Percentiles rank a stretch among this genome's conserved stretches.
Evolutionary conservation across 64 coral and sea anemone genomes (phyloP).

Genomic region (Montipora capricornis): DNA sequence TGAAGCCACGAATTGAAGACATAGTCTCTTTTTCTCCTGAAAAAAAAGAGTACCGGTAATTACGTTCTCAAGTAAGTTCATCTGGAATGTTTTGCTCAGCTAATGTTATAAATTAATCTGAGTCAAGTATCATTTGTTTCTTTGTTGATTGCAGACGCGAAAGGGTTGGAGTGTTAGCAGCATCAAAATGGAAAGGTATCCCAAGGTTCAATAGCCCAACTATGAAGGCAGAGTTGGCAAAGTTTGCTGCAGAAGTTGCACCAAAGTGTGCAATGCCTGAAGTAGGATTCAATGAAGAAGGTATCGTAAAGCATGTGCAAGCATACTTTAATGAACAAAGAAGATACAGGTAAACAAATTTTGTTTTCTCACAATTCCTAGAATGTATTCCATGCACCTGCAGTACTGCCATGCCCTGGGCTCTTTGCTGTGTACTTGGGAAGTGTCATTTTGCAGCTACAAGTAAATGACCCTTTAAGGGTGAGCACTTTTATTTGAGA

Average conservation of each 20-base stretch:
- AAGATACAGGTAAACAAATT: constrained; percentile 15
- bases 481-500: no score
- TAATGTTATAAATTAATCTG: not conserved
- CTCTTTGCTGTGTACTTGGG: no score
- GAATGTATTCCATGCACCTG: no score
- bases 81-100: not conserved
- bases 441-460: no score
- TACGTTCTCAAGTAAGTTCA: constrained; percentile 63
- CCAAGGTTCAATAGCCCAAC: constrained; percentile 70
- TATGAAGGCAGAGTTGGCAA: constrained; percentile 52
- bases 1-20: constrained; percentile 40
- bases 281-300: constrained; percentile 57
- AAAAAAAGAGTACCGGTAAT: not conserved
- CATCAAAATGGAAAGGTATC: constrained; percentile 26
- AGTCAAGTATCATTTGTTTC: constrained; percentile 1
- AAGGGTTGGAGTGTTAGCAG: constrained; percentile 42
- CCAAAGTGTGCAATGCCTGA: constrained; percentile 55
- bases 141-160: constrained; percentile 32
- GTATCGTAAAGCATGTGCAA: constrained; percentile 63
- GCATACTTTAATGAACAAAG: constrained; percentile 69
- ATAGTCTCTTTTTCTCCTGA: constrained; percentile 27
- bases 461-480: no score
- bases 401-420: no score
- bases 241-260: constrained; percentile 63
- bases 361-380: no score